Conservation (phyloP, 2,888 invertebrate genomes). For the Eulithis prunata region DNA sequence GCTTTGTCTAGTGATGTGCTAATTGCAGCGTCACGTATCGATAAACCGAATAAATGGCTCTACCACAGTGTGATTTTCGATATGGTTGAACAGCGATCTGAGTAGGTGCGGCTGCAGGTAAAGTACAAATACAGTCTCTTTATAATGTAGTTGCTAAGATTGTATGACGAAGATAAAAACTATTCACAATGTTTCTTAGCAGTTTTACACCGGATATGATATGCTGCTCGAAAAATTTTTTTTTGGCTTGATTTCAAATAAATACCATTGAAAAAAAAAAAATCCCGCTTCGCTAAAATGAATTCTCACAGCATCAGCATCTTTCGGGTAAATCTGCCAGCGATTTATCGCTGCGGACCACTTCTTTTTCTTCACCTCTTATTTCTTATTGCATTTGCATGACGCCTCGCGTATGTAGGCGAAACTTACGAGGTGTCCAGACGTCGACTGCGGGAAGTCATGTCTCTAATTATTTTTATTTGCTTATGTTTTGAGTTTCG, state of each 20-base stretch:
- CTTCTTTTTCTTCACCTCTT: slow-evolving; percentile 61
- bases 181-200: no score
- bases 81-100: slow-evolving; percentile 24
- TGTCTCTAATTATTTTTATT: slow-evolving; percentile 67
- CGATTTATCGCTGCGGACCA: slow-evolving; percentile 60
- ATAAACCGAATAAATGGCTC: slow-evolving; percentile 57
- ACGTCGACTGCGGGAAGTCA: slow-evolving; percentile 52
- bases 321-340: slow-evolving; percentile 62
- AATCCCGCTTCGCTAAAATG: slow-evolving; percentile 45
- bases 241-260: neutral
- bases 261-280: neutral
- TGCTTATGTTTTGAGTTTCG: slow-evolving; percentile 20
- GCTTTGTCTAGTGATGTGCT: slow-evolving; percentile 81
- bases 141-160: no score
- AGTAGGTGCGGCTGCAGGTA: neutral
- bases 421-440: slow-evolving; percentile 55
- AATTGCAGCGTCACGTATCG: slow-evolving; percentile 73
- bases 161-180: no score
- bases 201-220: no score
- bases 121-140: neutral
- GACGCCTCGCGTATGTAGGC: slow-evolving; percentile 60
- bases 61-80: slow-evolving; percentile 46
- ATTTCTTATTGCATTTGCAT: slow-evolving; percentile 65
- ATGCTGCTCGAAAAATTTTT: no score
- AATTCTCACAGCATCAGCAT: slow-evolving; percentile 59